Conservation (phyloP, 2,797 vertebrate genomes). For the Monodelphis domestica region DNA sequence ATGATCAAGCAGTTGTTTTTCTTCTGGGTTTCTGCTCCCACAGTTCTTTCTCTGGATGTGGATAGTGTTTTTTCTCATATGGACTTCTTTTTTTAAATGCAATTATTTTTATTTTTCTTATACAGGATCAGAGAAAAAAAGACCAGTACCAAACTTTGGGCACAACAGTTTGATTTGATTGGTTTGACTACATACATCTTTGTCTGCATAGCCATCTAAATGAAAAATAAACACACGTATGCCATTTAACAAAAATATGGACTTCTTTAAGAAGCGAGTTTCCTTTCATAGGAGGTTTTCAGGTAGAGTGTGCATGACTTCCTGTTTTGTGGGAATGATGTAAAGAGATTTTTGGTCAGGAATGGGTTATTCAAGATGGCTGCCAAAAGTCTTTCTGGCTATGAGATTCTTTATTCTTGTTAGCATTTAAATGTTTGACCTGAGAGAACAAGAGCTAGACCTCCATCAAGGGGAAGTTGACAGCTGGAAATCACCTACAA, state of each 20-base stretch:
- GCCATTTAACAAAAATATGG: conserved; percentile 78
- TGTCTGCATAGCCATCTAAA: conserved; percentile 70
- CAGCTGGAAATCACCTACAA: neutral
- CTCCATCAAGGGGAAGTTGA: neutral
- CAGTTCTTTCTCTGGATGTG: too few relatives aligned
- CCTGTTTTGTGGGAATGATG: neutral
- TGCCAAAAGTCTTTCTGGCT: neutral
- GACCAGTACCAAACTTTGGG: conserved; percentile 79
- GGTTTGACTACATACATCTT: conserved; percentile 73
- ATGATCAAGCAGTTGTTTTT: too few relatives aligned
- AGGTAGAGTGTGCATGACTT: neutral
- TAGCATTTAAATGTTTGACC: neutral
- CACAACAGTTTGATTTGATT: conserved; percentile 79
- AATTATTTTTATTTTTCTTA: conserved; percentile 84
- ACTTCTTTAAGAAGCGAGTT: conserved; percentile 76
- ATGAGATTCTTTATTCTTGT: neutral
- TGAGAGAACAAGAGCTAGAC: neutral
- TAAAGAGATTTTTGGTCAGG: neutral
- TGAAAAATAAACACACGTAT: conserved; percentile 79
- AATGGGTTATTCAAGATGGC: neutral
- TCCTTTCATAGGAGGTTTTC: neutral
- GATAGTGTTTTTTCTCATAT: too few relatives aligned
- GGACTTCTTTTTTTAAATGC: conserved; percentile 60
- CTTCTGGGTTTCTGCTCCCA: too few relatives aligned
- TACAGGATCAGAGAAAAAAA: conserved; percentile 83